phyloP scores from a whole-genome alignment of 1,140 invertebrate genomes.

The Doryteuthis pealeii region DNA sequence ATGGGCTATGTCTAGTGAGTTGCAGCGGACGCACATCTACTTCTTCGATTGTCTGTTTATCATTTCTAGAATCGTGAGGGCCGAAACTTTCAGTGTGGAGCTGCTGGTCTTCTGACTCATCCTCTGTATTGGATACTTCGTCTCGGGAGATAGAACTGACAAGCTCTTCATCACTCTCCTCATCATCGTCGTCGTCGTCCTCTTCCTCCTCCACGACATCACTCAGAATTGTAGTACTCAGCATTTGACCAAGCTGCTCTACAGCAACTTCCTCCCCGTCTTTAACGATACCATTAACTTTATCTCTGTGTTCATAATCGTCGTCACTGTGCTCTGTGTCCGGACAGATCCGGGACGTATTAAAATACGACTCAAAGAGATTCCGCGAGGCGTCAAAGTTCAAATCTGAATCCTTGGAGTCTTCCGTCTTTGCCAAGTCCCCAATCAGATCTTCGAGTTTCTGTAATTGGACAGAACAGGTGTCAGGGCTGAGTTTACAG shows the following conservation, averaged over 20 bases:
- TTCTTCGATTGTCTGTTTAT: too few relatives aligned
- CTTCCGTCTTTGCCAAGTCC: not conserved
- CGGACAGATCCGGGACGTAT: not conserved
- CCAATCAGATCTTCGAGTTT: constrained; percentile 32
- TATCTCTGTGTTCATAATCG: not conserved
- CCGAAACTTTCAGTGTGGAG: too few relatives aligned
- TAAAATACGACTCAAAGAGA: not conserved
- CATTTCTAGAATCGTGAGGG: too few relatives aligned
- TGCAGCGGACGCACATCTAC: not conserved
- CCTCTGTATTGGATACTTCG: not conserved
- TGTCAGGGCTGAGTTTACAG: not conserved
- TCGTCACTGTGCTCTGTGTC: not conserved
- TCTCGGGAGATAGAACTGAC: too few relatives aligned
- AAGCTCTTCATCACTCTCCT: too few relatives aligned
- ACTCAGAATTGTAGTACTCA: too few relatives aligned
- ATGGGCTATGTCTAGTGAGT: not conserved
- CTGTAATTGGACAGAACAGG: constrained; percentile 18
- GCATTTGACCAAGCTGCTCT: too few relatives aligned
- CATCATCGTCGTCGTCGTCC: too few relatives aligned
- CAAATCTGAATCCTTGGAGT: not conserved
- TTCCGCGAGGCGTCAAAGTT: not conserved
- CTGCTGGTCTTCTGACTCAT: not conserved
- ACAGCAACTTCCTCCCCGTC: too few relatives aligned
- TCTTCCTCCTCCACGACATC: constrained; percentile 23
- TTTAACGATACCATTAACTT: not conserved